Base-by-base conservation (phyloP, 2,888 invertebrate species). In the Ceraclea dissimilis region DNA sequence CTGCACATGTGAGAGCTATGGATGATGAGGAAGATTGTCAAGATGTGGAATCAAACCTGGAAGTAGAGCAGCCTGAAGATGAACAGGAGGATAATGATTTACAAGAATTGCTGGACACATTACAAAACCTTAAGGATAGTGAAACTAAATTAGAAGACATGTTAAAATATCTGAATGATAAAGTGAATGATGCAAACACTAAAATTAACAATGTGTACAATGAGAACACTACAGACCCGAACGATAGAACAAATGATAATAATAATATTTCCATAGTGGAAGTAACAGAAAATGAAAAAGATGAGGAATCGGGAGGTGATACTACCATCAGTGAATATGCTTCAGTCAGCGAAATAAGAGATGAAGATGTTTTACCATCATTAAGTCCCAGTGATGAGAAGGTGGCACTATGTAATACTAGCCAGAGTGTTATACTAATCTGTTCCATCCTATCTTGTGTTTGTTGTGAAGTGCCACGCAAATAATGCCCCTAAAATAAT, bases 71-170 rank as follows among this genome's bases (percentile, higher is more conserved):
- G 19, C 54, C 49, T 13, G 49, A 39, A 10, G 49, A 22, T 8
- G 22, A 71, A 69, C 67, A 68, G 53, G 69, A 68, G 20, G 67
- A 66, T 63, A 68, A 67, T 49, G 79, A 79, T 63, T 69, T 70
- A 62, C 81, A 82, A 66, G 83, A 83, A 67, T 74, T 86, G 64
- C 73, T 79, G 65, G 78, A 76, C 70, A 85, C 85, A 81, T 78
- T 84, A 65, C 81, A 79, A 70, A 82, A 84, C 71, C 75, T 86
- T 63, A 79, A 79, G 70, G 86, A 86, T 68, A 86, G 86, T 67
- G 86, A 86, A 72, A 75, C 69, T 56, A 86, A 85, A 70, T 73
- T 86, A 63, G 75, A 79, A 65, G 75, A 71, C 65, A 76, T 85
- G 59, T 71, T 85, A 66, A 69, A 70, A 61, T 33, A 52, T 20